phyloP scores from a whole-genome alignment of 1,140 invertebrate species.

The Augochlora pura region DNA sequence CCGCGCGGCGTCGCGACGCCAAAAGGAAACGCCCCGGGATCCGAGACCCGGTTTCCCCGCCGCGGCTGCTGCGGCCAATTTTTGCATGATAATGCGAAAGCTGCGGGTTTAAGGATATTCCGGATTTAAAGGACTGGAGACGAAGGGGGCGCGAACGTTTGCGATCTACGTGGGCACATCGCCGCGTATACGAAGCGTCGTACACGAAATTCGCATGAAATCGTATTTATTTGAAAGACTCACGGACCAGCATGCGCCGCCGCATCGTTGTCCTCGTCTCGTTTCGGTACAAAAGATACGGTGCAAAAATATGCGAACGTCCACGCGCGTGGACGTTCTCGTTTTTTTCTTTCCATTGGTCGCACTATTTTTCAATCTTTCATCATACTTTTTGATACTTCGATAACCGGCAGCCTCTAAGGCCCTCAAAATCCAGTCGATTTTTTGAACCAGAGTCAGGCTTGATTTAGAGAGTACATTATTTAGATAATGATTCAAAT shows the following conservation, averaged over 20 bases:
- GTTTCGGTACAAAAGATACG: constrained; percentile 65
- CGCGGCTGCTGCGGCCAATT: neutral
- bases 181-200: too few relatives aligned
- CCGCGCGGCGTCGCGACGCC: constrained; percentile 52
- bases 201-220: neutral
- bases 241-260: neutral
- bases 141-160: too few relatives aligned
- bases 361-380: too few relatives aligned
- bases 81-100: constrained; percentile 53
- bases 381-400: too few relatives aligned
- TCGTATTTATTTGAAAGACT: neutral
- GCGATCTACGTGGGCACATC: too few relatives aligned
- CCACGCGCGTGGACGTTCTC: constrained; percentile 44
- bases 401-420: too few relatives aligned
- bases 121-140: too few relatives aligned
- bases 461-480: too few relatives aligned
- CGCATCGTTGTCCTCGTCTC: constrained; percentile 13
- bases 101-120: too few relatives aligned
- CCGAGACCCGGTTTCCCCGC: constrained; percentile 41
- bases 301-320: constrained; percentile 70
- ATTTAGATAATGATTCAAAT: too few relatives aligned
- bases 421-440: too few relatives aligned
- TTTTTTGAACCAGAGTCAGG: too few relatives aligned
- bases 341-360: constrained; percentile 55
- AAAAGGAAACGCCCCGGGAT: constrained; percentile 30